phyloP scores from a whole-genome alignment of 2,113 vertebrate species.

The Pan paniscus region DNA sequence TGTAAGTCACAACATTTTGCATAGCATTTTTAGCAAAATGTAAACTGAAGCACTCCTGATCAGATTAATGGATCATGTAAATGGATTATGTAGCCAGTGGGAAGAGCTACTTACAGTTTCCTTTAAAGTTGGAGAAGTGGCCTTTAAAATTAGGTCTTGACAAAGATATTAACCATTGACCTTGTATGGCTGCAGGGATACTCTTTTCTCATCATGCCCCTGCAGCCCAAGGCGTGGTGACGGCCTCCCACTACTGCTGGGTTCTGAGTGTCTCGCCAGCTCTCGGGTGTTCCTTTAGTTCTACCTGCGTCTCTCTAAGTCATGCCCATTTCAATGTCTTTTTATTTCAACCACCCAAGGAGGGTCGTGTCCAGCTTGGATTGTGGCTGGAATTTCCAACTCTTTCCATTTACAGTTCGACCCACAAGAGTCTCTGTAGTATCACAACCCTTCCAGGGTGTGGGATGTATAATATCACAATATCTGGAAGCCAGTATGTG shows the following conservation, averaged over 20 bases:
- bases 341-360: too few species aligned
- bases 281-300: neutral
- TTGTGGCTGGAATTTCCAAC: neutral
- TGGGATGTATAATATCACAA: accelerated
- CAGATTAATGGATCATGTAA: too few species aligned
- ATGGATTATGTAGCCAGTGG: neutral
- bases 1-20: neutral
- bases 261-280: neutral
- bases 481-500: too few species aligned
- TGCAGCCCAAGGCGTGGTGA: neutral
- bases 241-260: accelerated
- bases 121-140: neutral
- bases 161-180: neutral
- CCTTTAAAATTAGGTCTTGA: neutral
- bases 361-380: neutral
- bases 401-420: neutral
- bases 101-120: too few species aligned
- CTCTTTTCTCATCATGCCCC: neutral
- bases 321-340: neutral
- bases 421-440: too few species aligned
- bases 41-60: neutral
- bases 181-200: too few species aligned
- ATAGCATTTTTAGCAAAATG: neutral
- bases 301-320: neutral
- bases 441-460: neutral